These are phyloP conservation scores for Gallinago media DNA, from an alignment of 2,113 vertebrate genomes.

Conservation along the genomic window DNA sequence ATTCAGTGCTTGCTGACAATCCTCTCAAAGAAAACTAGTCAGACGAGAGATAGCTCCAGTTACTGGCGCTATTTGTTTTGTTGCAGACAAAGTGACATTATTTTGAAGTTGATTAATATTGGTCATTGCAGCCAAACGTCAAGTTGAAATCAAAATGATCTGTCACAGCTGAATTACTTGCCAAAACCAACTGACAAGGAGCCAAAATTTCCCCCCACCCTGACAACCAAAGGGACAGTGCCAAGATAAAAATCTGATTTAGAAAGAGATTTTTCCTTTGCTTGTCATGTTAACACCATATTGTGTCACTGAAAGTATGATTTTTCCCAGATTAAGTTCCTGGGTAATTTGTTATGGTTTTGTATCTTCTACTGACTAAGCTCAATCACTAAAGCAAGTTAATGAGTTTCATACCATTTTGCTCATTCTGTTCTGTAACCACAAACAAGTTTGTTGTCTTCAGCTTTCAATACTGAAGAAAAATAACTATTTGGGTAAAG, in stretches of 20 bases:
- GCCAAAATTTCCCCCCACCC: not conserved
- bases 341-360: not conserved
- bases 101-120: conserved; percentile 66
- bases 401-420: not conserved
- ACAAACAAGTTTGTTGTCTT: not conserved
- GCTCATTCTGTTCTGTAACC: not conserved
- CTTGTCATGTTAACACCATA: not conserved
- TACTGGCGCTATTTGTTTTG: conserved; percentile 47
- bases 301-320: not conserved
- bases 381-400: not conserved
- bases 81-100: conserved; percentile 61
- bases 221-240: not conserved
- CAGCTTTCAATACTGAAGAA: not conserved
- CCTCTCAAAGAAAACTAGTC: not conserved
- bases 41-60: conserved; percentile 2
- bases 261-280: not conserved
- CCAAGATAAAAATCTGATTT: not conserved
- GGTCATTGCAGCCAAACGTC: conserved; percentile 41
- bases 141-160: conserved; percentile 60
- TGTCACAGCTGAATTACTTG: conserved; percentile 9
- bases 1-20: conserved; percentile 20
- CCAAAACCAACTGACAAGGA: conserved; percentile 35
- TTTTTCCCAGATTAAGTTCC: not conserved
- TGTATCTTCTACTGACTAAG: not conserved
- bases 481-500: not conserved